Base-by-base conservation (phyloP, 2,113 vertebrate genomes). In the Gallinago jamesoni region DNA sequence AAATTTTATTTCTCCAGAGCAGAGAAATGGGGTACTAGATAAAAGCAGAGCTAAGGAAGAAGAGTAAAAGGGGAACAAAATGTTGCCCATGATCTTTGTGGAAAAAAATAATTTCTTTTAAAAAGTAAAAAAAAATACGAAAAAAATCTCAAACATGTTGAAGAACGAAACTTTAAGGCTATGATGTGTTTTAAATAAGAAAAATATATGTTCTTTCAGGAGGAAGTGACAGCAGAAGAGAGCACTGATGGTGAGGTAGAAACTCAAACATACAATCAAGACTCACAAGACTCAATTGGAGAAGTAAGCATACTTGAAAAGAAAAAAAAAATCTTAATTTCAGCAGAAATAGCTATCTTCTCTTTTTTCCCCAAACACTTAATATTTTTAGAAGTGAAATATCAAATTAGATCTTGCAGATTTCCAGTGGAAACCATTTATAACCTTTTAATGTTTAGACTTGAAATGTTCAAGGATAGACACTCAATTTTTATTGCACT, bases 151-250 rank as follows among this genome's bases (percentile, higher is more conserved):
- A 56, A 20, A 12, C 3, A 2, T 45, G 3, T 35, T 67, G 62
- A 45, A 68, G 18, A 83, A 57, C 12, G 14, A 56, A 56, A 73
- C 28, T 69, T 81, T 24, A 33, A 28, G 9, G 48, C 41, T 84
- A 20, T 37, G 4, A 16, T 64, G 7, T 33, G 6, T 75, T 64
- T 80, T 82, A 64, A 94, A 43, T 3, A 2, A 83, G 47, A 88
- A 74, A 59, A 63, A 75, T 56, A 1, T 25, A 2, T 95, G 19
- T 47, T 92, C 8, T 93, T 93, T 86, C 91, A 99, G 99, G 99
- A 99, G 97, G 99, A 99, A 95, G 96, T 99, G 75, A 97, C 98
- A 91, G 98, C 97, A 67, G 99, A 99, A 94, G 99, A 99, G 94
- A 99, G 98, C 75, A 98, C 98, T 75, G 99, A 99, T 67, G 98